A percentile compares a stretch with the other conserved stretches of the same genome.
Evolutionary conservation across 2,113 vertebrate genomes (phyloP).

Genomic region (Percina caprodes): DNA sequence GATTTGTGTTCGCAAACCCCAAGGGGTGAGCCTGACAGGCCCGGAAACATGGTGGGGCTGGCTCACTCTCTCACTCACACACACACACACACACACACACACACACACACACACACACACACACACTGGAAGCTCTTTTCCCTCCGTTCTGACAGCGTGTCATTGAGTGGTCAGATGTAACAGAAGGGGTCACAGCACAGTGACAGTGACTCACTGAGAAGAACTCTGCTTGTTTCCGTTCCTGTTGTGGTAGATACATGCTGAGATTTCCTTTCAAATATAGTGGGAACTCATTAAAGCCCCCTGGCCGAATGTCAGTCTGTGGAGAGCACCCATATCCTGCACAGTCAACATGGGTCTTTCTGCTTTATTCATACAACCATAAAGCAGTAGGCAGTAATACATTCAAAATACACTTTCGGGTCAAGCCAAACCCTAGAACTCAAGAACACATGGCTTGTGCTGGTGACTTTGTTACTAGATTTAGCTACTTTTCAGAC

Average conservation of each 20-base stretch:
- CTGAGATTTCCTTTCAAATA: slow-evolving; percentile 58
- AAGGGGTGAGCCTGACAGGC: slow-evolving; percentile 34
- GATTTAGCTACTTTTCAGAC: too few relatives aligned
- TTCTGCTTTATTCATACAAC: background rate
- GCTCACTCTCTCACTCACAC: background rate
- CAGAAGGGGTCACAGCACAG: slow-evolving; percentile 55
- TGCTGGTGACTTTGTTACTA: too few relatives aligned
- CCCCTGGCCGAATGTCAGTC: slow-evolving; percentile 16
- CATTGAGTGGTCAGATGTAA: slow-evolving; percentile 56
- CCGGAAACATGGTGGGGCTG: slow-evolving; percentile 52
- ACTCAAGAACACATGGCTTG: too few relatives aligned
- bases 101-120: slow-evolving; percentile 10
- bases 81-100: slow-evolving; percentile 18
- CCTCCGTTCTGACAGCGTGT: slow-evolving; percentile 48
- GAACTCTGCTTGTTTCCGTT: slow-evolving; percentile 57
- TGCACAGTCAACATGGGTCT: slow-evolving; percentile 25
- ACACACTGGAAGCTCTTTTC: slow-evolving; percentile 38
- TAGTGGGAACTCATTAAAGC: slow-evolving; percentile 44
- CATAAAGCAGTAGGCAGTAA: background rate
- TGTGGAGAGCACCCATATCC: slow-evolving; percentile 35
- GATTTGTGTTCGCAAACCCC: slow-evolving; percentile 50
- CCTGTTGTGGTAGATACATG: slow-evolving; percentile 55
- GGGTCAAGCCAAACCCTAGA: too few relatives aligned
- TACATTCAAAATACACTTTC: too few relatives aligned
- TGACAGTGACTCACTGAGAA: slow-evolving; percentile 55